Percentiles rank a stretch among this genome's conserved stretches.
phyloP scores from a whole-genome alignment of 1,140 invertebrate species.

The Drosophila varians region DNA sequence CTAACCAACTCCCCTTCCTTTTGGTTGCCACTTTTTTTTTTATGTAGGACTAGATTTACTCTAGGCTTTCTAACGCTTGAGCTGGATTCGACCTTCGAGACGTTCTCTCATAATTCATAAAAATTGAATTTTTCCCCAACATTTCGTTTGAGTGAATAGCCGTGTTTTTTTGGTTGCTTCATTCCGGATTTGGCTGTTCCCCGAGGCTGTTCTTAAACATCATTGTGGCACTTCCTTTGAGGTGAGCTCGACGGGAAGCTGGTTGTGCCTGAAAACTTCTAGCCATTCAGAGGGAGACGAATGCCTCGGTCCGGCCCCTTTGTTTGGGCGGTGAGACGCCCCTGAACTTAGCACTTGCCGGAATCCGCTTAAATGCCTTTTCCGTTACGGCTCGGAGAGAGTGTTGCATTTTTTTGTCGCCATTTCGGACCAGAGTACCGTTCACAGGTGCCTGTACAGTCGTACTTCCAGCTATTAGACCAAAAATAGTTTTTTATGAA shows the following conservation, averaged over 20 bases:
- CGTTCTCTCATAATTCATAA: neutral
- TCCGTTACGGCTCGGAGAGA: conserved; percentile 43
- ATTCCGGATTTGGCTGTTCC: neutral
- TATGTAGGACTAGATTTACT: too few species aligned
- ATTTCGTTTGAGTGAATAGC: neutral
- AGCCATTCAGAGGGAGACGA: conserved; percentile 23
- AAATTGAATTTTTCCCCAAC: neutral
- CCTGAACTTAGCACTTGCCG: conserved; percentile 31
- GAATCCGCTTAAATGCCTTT: conserved; percentile 77
- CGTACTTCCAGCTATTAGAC: neutral
- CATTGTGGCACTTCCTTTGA: conserved; percentile 17
- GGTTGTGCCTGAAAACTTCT: conserved; percentile 5
- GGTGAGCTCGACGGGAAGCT: neutral
- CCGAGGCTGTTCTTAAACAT: conserved; percentile 26
- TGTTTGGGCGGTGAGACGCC: neutral
- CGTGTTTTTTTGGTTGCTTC: neutral
- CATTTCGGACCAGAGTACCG: conserved; percentile 29
- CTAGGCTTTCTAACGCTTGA: too few species aligned
- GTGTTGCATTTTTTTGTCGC: conserved; percentile 40
- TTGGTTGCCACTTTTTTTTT: neutral
- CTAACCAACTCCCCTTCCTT: neutral
- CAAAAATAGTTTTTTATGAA: neutral
- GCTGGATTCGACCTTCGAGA: too few species aligned
- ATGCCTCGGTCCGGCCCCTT: neutral
- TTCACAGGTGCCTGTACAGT: conserved; percentile 29